Conservation (phyloP, 2,888 invertebrate species). For the Sericinus montela region DNA sequence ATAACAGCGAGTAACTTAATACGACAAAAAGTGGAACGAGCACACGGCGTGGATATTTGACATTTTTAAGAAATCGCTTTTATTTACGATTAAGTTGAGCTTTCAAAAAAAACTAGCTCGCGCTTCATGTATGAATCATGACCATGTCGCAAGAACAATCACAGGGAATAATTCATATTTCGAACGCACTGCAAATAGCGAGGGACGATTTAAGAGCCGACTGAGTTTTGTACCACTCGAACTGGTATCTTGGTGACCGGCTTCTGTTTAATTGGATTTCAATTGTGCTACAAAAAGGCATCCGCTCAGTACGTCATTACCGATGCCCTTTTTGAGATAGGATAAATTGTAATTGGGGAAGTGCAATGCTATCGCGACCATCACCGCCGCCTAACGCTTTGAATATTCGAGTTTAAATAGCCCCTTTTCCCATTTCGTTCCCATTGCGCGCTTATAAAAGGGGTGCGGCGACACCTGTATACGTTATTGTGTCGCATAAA, state of each 20-base stretch:
- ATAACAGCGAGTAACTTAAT: slow-evolving; percentile 26
- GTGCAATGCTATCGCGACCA: slow-evolving; percentile 51
- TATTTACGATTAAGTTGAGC: slow-evolving; percentile 53
- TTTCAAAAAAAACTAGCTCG: slow-evolving; percentile 71
- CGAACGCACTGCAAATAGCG: slow-evolving; percentile 73
- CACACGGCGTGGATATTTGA: slow-evolving; percentile 46
- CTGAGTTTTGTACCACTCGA: slow-evolving; percentile 55
- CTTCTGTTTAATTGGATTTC: slow-evolving; percentile 77
- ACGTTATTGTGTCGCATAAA: slow-evolving; percentile 75
- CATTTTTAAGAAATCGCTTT: slow-evolving; percentile 55
- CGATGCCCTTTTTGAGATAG: slow-evolving; percentile 68
- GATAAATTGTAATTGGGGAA: slow-evolving; percentile 73
- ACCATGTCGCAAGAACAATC: slow-evolving; percentile 73
- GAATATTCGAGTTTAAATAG: slow-evolving; percentile 52
- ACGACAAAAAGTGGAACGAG: slow-evolving; percentile 37
- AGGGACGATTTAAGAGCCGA: slow-evolving; percentile 63
- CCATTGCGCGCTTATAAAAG: slow-evolving; percentile 63
- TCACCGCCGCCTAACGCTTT: slow-evolving; percentile 63
- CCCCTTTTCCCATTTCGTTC: slow-evolving; percentile 60
- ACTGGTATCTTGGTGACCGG: slow-evolving; percentile 58
- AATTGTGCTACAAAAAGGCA: slow-evolving; percentile 68
- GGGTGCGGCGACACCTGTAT: slow-evolving; percentile 74
- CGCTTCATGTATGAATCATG: slow-evolving; percentile 80
- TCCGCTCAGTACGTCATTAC: slow-evolving; percentile 64
- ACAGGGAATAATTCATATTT: slow-evolving; percentile 78